Base-by-base conservation (phyloP, 2,888 invertebrate species). In the Euzetes globulus region DNA sequence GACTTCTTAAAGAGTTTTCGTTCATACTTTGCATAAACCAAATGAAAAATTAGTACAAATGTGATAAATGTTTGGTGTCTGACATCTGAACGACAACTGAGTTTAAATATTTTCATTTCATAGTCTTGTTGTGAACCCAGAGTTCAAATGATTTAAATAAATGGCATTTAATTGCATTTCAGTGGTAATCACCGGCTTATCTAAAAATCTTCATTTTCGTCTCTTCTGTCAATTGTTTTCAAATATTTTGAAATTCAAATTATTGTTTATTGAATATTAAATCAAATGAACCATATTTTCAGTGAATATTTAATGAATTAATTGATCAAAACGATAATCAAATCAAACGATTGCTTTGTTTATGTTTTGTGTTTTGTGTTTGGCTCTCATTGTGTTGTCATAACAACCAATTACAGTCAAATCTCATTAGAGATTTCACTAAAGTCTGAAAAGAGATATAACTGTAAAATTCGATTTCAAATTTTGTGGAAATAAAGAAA, bases 321-420 rank as follows among this genome's bases (percentile, higher is more conserved):
- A 50, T n/a, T 50, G 17, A 50, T 50, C 3, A 4, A 50, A 50
- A n/a, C n/a, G 50, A 50, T n/a, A 50, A 15, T n/a, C 15, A 50
- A 5, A 7, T 50, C 19, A 22, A 55, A 55, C 6, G 25, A 55
- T 5, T 47, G 13, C n/a, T 25, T 55, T 22, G 25, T 55, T 55
- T 55, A n/a, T 55, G 55, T 55, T 55, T 47, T 55, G 25, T 55
- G 55, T 55, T 55, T 47, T 55, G 25, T n/a, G 9, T 55, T 55
- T 55, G 55, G 22, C 55, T 22, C 55, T 55, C 19, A 55, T 19
- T 47, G 13, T 6, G 55, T 55, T 55, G 55, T 19, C 55, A 55
- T 55, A 55, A 25, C 19, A 55, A 55, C 55, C 33, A 33, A 6
- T 41, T 41, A 41, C 41, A 41, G 41, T 41, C 41, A 41, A 41